phyloP scores from a whole-genome alignment of 2,113 vertebrate species.

The Macquaria ambigua region DNA sequence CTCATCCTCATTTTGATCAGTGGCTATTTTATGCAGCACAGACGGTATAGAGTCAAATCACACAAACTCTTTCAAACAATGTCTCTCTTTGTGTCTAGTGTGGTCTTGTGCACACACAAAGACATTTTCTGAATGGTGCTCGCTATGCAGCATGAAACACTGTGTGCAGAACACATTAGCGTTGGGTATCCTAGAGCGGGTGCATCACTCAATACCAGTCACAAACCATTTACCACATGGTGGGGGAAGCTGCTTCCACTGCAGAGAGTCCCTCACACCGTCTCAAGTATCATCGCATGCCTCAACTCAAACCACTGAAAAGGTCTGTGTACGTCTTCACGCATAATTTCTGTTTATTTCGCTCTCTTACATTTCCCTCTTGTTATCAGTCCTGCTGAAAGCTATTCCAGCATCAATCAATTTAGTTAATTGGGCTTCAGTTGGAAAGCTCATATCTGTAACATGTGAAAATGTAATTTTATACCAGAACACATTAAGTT shows the following conservation, averaged over 20 bases:
- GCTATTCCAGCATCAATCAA: constrained; percentile 67
- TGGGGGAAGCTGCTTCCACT: constrained; percentile 62
- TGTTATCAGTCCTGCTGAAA: constrained; percentile 63
- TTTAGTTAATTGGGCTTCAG: constrained; percentile 73
- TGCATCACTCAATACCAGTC: constrained; percentile 79
- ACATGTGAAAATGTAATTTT: constrained; percentile 74
- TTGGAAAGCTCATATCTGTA: constrained; percentile 73
- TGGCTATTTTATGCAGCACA: constrained; percentile 26
- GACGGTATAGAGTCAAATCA: constrained; percentile 38
- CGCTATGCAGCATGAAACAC: constrained; percentile 64
- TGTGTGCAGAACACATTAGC: constrained; percentile 74
- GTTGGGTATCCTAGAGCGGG: constrained; percentile 69
- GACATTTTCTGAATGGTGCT: constrained; percentile 57
- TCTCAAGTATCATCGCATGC: constrained; percentile 45
- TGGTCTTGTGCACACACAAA: constrained; percentile 44
- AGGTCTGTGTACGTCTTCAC: constrained; percentile 42
- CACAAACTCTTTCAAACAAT: constrained; percentile 25
- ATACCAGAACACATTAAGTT: constrained; percentile 71
- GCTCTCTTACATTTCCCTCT: constrained; percentile 51
- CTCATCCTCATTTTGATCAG: constrained; percentile 37
- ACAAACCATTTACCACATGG: constrained; percentile 81
- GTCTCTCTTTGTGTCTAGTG: constrained; percentile 10
- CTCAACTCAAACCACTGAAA: constrained; percentile 46
- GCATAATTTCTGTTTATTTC: constrained; percentile 63
- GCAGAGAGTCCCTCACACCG: constrained; percentile 53